Base-by-base conservation (phyloP, 2,797 vertebrate genomes). In the Telmatherina bonti region DNA sequence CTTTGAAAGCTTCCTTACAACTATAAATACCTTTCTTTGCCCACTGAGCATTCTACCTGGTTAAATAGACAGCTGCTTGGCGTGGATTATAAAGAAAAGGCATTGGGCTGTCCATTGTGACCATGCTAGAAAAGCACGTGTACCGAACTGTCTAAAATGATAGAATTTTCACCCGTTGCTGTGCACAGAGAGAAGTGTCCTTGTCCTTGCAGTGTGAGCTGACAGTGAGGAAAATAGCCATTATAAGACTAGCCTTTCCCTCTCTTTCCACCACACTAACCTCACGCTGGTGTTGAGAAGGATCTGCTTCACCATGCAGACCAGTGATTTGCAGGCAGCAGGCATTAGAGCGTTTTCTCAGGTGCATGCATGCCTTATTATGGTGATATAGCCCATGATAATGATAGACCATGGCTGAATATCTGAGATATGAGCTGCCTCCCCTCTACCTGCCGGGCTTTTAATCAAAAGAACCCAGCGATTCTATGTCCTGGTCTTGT, bases 381-480 rank as follows among this genome's bases (percentile, higher is more conserved):
- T 74, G 69, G 72, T 75, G 88, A 90, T 91, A 87, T 81, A 84
- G 72, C 76, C 70, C 35, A 60, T 84, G 90, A 92, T 92, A 88
- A 89, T 92, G 84, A 91, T 79, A 51, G 70, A 83, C 63, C 84
- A 53, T 88, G 82, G 78, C 87, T 88, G 81, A 91, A 81, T 88
- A 79, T 76, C 71, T 78, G 75, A 84, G 84, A 84, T 84, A 85
- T 84, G 86, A 87, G 70, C 49, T 54, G 61, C 76, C 72, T 74
- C 77, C 74, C 53, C 63, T 85, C 79, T 82, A 79, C 89, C 90
- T 92, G 79, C 78, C 2, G 81, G 89, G 89, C 83, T 85, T 88
- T 92, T 91, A 88, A 90, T 93, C 88, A 90, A 92, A 90, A 84
- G 76, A 79, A 78, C 67, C 74, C 35, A n/a, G 73, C 70, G n/a